A percentile compares a stretch with the other conserved stretches of the same genome.
Conservation (phyloP, 2,113 vertebrate genomes). For the human region DNA sequence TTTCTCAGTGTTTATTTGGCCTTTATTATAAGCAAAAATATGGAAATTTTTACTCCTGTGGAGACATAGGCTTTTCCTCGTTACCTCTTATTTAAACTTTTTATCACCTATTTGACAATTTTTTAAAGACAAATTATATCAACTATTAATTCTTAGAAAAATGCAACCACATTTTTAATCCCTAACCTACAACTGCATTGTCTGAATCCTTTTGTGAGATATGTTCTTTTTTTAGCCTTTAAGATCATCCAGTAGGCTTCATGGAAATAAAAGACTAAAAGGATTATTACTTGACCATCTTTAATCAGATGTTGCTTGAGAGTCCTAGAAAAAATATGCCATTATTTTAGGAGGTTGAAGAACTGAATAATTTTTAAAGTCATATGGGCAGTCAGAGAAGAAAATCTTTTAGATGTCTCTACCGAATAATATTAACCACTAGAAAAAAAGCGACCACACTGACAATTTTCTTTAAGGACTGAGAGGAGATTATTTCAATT, state of each 20-base stretch:
- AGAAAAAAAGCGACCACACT: slow-evolving; percentile 52
- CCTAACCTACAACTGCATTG: neutral
- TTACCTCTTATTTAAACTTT: neutral
- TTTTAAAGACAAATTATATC: neutral
- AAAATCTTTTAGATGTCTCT: neutral
- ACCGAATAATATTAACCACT: neutral
- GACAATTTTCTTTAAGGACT: slow-evolving; percentile 23
- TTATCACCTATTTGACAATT: neutral
- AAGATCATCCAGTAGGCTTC: neutral
- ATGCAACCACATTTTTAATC: neutral
- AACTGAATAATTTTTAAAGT: neutral
- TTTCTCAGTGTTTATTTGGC: neutral
- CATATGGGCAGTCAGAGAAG: neutral
- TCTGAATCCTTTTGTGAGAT: neutral
- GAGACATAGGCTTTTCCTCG: neutral
- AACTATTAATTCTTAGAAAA: neutral
- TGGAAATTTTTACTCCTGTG: neutral
- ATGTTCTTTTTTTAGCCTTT: neutral
- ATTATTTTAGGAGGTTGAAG: neutral
- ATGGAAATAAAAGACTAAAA: neutral
- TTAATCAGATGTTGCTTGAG: slow-evolving; percentile 26
- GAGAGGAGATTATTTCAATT: slow-evolving; percentile 22
- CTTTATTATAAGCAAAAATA: neutral
- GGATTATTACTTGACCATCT: neutral
- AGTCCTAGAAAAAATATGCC: neutral